These are phyloP conservation scores for Musca vetustissima DNA, from an alignment of 1,140 invertebrate genomes.

Conservation along the genomic window DNA sequence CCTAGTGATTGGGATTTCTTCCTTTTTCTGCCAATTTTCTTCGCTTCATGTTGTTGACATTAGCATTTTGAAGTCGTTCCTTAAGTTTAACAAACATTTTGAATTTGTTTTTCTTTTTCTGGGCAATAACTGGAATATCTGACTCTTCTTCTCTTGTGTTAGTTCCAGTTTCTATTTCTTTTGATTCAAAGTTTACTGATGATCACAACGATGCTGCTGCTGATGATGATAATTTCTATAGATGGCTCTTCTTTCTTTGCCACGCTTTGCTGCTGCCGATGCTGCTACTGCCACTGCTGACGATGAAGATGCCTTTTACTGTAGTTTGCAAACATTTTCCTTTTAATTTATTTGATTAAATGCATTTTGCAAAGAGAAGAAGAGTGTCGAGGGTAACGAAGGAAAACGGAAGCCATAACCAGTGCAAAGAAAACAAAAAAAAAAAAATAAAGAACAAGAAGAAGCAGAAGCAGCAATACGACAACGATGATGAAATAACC, in stretches of 20 bases:
- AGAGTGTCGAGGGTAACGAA: background rate
- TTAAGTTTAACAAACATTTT: slow-evolving; percentile 9
- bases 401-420: background rate
- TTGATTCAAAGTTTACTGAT: background rate
- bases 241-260: background rate
- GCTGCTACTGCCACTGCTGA: background rate
- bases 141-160: background rate
- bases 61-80: slow-evolving; percentile 3
- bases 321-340: background rate
- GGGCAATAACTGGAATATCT: no score
- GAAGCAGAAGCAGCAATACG: no score
- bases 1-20: background rate
- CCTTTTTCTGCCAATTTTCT: background rate
- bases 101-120: background rate
- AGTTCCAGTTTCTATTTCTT: background rate
- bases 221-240: no score
- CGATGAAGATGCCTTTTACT: background rate
- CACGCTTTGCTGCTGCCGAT: no score
- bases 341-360: slow-evolving; percentile 21
- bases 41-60: slow-evolving; percentile 9
- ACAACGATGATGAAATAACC: no score
- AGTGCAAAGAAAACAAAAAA: background rate
- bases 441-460: no score
- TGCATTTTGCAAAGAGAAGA: slow-evolving; percentile 7
- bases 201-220: no score